phyloP scores from a whole-genome alignment of 2,888 invertebrate genomes.

The Priocnemis perturbator region DNA sequence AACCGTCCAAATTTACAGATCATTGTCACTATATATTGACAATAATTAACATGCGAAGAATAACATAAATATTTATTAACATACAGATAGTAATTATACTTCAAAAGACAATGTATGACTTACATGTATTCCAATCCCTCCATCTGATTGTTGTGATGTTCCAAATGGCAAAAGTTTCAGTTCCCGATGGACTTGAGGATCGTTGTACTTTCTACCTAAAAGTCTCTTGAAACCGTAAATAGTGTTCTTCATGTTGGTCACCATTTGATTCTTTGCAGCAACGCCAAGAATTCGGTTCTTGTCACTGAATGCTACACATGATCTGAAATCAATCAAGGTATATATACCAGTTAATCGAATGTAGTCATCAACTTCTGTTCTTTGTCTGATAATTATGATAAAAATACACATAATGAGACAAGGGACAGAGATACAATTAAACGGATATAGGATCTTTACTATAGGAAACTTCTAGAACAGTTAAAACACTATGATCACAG shows the following conservation, averaged over 20 bases:
- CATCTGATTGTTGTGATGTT: slow-evolving; percentile 85
- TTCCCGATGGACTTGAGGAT: slow-evolving; percentile 92
- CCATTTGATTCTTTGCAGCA: slow-evolving; percentile 96
- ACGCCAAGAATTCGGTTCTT: slow-evolving; percentile 96
- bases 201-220: slow-evolving; percentile 92
- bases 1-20: neutral
- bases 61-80: neutral
- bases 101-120: slow-evolving; percentile 55
- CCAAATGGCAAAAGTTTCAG: slow-evolving; percentile 87
- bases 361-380: neutral
- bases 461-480: slow-evolving; percentile 28
- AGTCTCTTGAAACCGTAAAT: slow-evolving; percentile 95
- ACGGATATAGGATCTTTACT: no score
- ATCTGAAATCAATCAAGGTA: slow-evolving; percentile 78
- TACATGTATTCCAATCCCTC: slow-evolving; percentile 91
- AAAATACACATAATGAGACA: neutral
- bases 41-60: no score
- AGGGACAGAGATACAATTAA: no score
- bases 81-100: slow-evolving; percentile 11
- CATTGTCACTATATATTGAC: no score
- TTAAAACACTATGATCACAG: neutral
- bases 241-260: slow-evolving; percentile 98
- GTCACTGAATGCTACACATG: slow-evolving; percentile 96
- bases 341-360: neutral
- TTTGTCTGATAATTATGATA: slow-evolving; percentile 1